Evolutionary conservation across 2,113 vertebrate genomes (phyloP).

Genomic region (Rhegmatorhina hoffmannsi): DNA sequence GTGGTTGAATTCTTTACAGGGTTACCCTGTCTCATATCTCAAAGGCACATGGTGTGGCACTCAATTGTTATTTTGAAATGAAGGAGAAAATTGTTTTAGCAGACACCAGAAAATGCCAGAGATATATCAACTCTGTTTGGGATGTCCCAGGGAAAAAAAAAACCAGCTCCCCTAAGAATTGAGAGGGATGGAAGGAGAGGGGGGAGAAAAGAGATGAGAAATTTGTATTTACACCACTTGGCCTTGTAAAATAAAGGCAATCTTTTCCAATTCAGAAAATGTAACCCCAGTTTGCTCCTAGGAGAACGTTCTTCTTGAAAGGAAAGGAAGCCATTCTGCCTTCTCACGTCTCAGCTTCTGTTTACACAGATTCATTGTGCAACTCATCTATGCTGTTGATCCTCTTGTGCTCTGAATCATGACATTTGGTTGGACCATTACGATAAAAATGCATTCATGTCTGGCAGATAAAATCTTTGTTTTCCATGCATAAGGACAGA

Average conservation of each 20-base stretch:
- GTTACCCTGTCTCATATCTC: not conserved
- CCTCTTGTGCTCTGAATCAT: not conserved
- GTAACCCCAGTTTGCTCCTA: not conserved
- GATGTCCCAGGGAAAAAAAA: not conserved
- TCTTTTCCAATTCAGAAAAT: not conserved
- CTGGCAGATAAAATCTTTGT: conserved; percentile 21
- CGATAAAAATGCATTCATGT: not conserved
- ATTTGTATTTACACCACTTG: not conserved
- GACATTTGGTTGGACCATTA: conserved; percentile 31
- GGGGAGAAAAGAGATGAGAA: not conserved
- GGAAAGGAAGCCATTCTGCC: not conserved
- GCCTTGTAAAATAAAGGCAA: not conserved
- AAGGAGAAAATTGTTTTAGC: conserved; percentile 1
- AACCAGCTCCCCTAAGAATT: not conserved
- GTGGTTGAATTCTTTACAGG: not conserved
- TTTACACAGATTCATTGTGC: not conserved
- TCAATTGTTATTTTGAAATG: not conserved
- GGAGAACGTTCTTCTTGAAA: not conserved
- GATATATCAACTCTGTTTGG: not conserved
- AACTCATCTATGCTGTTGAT: not conserved
- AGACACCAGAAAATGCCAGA: not conserved
- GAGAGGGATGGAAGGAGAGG: not conserved
- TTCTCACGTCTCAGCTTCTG: not conserved
- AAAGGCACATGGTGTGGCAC: not conserved
- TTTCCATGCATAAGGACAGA: conserved; percentile 4